Evolutionary conservation across 2,888 invertebrate genomes (phyloP).

Genomic region (Gymnoscelis rufifasciata): DNA sequence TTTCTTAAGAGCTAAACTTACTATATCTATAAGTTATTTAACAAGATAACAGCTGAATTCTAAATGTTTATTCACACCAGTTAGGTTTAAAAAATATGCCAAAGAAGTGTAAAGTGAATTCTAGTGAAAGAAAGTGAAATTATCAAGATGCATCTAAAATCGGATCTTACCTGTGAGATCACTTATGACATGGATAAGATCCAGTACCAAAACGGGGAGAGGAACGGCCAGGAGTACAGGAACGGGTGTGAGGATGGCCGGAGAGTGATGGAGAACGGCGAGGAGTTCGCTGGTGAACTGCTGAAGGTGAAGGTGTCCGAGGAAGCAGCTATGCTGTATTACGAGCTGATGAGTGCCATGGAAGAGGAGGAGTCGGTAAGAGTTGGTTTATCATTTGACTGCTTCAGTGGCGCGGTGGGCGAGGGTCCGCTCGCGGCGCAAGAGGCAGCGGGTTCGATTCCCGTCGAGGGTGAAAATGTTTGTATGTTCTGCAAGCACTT

Average conservation of each 20-base stretch:
- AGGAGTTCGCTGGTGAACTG: slow-evolving; percentile 4
- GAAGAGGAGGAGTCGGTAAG: slow-evolving; percentile 76
- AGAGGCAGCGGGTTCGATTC: too few relatives aligned
- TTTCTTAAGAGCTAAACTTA: too few relatives aligned
- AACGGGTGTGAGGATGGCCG: slow-evolving; percentile 1
- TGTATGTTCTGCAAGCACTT: too few relatives aligned
- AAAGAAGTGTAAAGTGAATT: slow-evolving; percentile 27
- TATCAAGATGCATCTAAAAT: slow-evolving; percentile 63
- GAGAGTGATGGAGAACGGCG: too few relatives aligned
- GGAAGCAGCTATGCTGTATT: slow-evolving; percentile 75
- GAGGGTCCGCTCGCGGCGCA: too few relatives aligned
- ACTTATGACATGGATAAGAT: slow-evolving; percentile 54
- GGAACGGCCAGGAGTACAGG: slow-evolving; percentile 7
- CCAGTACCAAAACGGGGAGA: slow-evolving; percentile 9
- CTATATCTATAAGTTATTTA: too few relatives aligned
- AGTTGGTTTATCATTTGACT: background rate
- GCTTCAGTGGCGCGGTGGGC: too few relatives aligned
- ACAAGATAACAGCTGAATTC: slow-evolving; percentile 3
- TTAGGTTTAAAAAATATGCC: slow-evolving; percentile 14
- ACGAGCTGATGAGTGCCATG: slow-evolving; percentile 68
- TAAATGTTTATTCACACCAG: too few relatives aligned
- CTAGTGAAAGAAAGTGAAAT: slow-evolving; percentile 10
- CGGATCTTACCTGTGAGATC: slow-evolving; percentile 63
- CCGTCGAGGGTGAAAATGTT: too few relatives aligned
- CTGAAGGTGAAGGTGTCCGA: slow-evolving; percentile 66